Percentiles rank a stretch among this genome's conserved stretches.
These are phyloP conservation scores for Phrynocephalus vlangalii DNA, from an alignment of 2,797 vertebrate genomes.

Conservation along the genomic window DNA sequence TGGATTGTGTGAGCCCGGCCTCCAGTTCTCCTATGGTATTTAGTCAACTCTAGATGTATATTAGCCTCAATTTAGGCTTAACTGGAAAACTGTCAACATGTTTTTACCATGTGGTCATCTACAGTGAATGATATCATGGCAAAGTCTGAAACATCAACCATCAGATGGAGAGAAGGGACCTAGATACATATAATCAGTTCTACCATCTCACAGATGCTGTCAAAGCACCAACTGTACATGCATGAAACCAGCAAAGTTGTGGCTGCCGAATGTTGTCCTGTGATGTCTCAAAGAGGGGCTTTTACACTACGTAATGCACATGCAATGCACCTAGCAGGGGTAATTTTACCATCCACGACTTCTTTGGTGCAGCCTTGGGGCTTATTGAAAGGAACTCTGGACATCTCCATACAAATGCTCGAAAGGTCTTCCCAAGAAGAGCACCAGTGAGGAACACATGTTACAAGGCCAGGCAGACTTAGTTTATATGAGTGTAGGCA, in stretches of 20 bases:
- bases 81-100: not conserved
- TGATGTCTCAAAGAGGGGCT: not conserved
- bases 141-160: not conserved
- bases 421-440: conserved; percentile 1
- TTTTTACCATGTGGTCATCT: not conserved
- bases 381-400: not conserved
- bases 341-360: not conserved
- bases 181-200: not conserved
- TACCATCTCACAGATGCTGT: not conserved
- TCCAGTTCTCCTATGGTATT: not conserved
- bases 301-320: not conserved
- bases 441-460: not conserved
- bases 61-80: not conserved
- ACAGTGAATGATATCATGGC: not conserved
- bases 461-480: conserved; percentile 15
- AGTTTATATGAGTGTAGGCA: conserved; percentile 2
- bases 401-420: not conserved
- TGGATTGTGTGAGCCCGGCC: not conserved
- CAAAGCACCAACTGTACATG: not conserved
- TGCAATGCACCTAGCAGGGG: not conserved
- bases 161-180: not conserved
- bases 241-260: not conserved
- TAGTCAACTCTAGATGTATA: not conserved
- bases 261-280: not conserved
- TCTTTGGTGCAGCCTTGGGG: not conserved